Percentiles rank a stretch among this genome's conserved stretches.
Conservation (phyloP, 1,140 invertebrate species). For the Orussus abietinus region DNA sequence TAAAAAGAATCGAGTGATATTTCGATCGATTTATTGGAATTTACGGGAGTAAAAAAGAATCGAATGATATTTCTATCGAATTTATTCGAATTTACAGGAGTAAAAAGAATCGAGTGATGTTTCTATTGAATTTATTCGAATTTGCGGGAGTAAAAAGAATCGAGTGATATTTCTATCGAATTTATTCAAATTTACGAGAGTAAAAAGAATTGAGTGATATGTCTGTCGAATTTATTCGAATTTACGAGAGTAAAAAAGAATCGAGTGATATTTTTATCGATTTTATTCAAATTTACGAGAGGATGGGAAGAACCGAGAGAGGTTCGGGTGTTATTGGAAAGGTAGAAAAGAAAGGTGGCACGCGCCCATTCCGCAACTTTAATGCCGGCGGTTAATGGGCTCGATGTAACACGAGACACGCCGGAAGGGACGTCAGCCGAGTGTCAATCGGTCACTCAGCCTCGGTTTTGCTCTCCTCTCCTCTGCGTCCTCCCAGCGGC, state of each 20-base stretch:
- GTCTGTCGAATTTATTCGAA: conserved; percentile 21
- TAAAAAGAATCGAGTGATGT: no score
- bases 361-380: conserved; percentile 49
- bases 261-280: conserved; percentile 5
- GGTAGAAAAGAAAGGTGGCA: conserved; percentile 39
- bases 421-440: conserved; percentile 49
- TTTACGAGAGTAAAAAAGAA: conserved; percentile 14
- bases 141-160: conserved; percentile 10
- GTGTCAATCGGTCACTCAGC: conserved; percentile 48
- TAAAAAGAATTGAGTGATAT: conserved; percentile 19
- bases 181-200: conserved; percentile 1
- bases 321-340: conserved; percentile 7
- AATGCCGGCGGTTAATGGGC: conserved; percentile 48
- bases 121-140: conserved; percentile 4
- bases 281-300: conserved; percentile 2
- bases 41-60: no score
- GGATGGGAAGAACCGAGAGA: not conserved
- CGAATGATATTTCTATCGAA: no score
- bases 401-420: conserved; percentile 48
- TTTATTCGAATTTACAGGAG: no score
- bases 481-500: no score
- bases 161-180: conserved; percentile 3
- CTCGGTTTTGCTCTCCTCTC: conserved; percentile 16
- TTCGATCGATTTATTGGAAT: no score
- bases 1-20: no score